Conservation (phyloP, 2,113 vertebrate genomes). For the Pavo muticus region DNA sequence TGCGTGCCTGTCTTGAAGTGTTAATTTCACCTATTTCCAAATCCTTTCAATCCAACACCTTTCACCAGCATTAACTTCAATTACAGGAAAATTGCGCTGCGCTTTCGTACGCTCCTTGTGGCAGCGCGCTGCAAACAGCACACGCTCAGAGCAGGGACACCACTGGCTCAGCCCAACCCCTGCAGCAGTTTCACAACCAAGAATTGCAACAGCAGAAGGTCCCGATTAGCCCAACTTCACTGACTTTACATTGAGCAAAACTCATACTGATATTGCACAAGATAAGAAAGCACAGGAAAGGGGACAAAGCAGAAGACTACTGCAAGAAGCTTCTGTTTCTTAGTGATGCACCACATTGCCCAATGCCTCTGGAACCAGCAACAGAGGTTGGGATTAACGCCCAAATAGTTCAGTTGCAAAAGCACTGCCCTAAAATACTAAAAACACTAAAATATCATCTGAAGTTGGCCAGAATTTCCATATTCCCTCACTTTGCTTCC, state of each 20-base stretch:
- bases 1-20: not conserved
- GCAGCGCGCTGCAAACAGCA: not conserved
- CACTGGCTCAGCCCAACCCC: not conserved
- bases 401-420: not conserved
- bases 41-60: not conserved
- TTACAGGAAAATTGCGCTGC: fast-evolving
- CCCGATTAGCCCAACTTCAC: not conserved
- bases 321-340: not conserved
- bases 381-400: not conserved
- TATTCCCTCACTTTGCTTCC: not conserved
- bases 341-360: not conserved
- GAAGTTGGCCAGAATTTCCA: not conserved
- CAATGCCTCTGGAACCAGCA: not conserved
- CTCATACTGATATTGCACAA: not conserved
- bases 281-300: not conserved
- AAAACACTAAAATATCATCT: not conserved
- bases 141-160: not conserved
- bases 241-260: not conserved
- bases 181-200: not conserved
- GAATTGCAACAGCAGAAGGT: slow-evolving; percentile 19
- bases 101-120: fast-evolving
- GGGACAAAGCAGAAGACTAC: not conserved
- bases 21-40: not conserved
- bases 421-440: not conserved
- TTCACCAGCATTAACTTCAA: not conserved